Conservation (phyloP, 1,140 invertebrate genomes). For the Pachypsylla venusta region DNA sequence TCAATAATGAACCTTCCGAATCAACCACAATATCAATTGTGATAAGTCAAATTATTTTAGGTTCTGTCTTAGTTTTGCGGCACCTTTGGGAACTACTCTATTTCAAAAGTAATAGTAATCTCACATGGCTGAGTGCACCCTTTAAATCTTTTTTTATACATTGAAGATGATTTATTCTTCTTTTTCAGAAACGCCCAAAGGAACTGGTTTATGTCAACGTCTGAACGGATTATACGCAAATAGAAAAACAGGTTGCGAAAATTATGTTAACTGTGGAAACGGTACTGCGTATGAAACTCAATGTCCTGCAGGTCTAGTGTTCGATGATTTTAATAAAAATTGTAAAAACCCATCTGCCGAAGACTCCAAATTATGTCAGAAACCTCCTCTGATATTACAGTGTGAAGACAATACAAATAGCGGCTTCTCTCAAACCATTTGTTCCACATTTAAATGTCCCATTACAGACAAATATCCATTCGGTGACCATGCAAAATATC, state of each 20-base stretch:
- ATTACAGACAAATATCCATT: slow-evolving; percentile 16
- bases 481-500: slow-evolving; percentile 22
- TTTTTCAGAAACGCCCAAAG: slow-evolving; percentile 22
- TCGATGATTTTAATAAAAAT: slow-evolving; percentile 19
- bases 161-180: slow-evolving; percentile 6
- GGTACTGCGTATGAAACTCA: slow-evolving; percentile 18
- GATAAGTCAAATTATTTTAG: no score
- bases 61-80: no score
- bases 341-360: slow-evolving; percentile 18
- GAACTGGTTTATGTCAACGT: slow-evolving; percentile 19
- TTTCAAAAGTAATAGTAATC: no score
- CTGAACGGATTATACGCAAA: slow-evolving; percentile 21
- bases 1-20: no score
- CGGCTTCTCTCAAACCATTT: slow-evolving; percentile 1
- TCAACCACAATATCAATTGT: no score
- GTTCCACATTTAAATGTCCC: slow-evolving; percentile 22
- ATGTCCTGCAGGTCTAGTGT: slow-evolving; percentile 19
- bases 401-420: not conserved
- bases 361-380: slow-evolving; percentile 16
- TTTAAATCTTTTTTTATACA: no score
- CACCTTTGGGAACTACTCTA: no score
- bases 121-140: no score
- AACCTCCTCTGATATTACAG: slow-evolving; percentile 16
- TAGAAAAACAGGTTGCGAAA: slow-evolving; percentile 19
- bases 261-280: slow-evolving; percentile 23